Evolutionary conservation across 2,113 vertebrate species (phyloP).

Genomic region (Procapra przewalskii): DNA sequence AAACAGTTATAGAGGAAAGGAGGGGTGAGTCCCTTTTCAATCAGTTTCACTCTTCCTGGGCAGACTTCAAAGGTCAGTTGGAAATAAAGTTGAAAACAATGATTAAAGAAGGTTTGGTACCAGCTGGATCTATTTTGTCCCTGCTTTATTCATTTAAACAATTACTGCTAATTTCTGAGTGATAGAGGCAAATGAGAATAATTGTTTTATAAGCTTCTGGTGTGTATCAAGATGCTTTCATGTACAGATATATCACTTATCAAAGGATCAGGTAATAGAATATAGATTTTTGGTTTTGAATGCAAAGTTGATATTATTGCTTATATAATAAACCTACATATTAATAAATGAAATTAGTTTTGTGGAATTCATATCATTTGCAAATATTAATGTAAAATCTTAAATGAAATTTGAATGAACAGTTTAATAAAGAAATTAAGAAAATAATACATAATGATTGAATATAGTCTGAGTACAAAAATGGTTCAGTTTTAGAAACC

Average conservation of each 20-base stretch:
- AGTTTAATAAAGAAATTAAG: neutral
- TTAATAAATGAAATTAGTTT: neutral
- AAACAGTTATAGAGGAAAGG: neutral
- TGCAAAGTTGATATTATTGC: neutral
- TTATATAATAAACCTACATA: neutral
- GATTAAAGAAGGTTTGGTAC: neutral
- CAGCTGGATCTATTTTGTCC: neutral
- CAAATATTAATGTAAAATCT: neutral
- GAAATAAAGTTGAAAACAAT: conserved; percentile 28
- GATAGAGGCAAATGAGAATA: conserved; percentile 60
- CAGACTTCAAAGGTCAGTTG: conserved; percentile 29
- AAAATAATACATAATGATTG: neutral
- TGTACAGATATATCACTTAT: neutral
- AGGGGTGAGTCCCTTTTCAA: neutral
- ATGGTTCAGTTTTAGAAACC: neutral
- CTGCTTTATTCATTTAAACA: neutral
- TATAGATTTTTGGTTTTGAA: neutral
- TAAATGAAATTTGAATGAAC: neutral
- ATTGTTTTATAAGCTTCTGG: conserved; percentile 36
- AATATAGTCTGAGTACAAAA: neutral
- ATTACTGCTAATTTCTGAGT: neutral
- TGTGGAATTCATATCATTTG: neutral
- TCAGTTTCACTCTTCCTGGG: neutral
- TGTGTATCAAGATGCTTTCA: conserved; percentile 39
- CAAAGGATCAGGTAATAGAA: neutral